phyloP scores from a whole-genome alignment of 2,113 vertebrate genomes.

The Tenebrosternarchus preto region DNA sequence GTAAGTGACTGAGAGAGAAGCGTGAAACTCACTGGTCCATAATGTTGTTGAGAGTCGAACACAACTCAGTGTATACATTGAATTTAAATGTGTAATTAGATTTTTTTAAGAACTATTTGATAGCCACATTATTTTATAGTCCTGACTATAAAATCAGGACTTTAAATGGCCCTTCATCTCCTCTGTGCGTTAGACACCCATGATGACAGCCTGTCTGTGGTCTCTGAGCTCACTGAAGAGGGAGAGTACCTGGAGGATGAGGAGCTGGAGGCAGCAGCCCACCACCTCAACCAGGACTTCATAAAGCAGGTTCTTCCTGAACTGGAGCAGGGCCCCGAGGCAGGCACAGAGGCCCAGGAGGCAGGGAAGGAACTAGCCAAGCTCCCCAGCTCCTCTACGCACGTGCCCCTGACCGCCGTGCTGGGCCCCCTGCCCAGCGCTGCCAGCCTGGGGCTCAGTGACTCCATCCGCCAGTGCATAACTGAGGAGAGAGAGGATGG shows the following conservation, averaged over 20 bases:
- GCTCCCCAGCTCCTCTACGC: constrained; percentile 42
- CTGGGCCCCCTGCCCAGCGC: constrained; percentile 83
- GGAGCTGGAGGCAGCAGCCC: constrained; percentile 83
- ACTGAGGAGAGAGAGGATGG: constrained; percentile 70
- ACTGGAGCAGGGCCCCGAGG: constrained; percentile 30
- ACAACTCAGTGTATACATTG: no score
- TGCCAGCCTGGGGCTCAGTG: constrained; percentile 83
- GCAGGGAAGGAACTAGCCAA: neutral
- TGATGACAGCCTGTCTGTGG: constrained; percentile 70
- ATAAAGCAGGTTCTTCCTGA: constrained; percentile 80
- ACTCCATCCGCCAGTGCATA: constrained; percentile 82
- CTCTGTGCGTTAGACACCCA: constrained; percentile 66
- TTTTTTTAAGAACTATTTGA: constrained; percentile 9
- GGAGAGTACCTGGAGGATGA: constrained; percentile 77
- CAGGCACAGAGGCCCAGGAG: constrained; percentile 6
- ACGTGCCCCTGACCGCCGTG: constrained; percentile 76
- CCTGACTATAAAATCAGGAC: no score
- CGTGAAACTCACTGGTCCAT: no score
- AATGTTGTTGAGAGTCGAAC: no score
- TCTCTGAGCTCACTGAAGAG: constrained; percentile 70
- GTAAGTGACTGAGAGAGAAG: neutral
- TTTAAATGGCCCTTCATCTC: constrained; percentile 1
- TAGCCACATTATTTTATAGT: neutral
- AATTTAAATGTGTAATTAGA: neutral
- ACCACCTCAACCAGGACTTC: constrained; percentile 89